Conservation (phyloP, 2,797 vertebrate species). For the Acrossocheilus wenchowensis region DNA sequence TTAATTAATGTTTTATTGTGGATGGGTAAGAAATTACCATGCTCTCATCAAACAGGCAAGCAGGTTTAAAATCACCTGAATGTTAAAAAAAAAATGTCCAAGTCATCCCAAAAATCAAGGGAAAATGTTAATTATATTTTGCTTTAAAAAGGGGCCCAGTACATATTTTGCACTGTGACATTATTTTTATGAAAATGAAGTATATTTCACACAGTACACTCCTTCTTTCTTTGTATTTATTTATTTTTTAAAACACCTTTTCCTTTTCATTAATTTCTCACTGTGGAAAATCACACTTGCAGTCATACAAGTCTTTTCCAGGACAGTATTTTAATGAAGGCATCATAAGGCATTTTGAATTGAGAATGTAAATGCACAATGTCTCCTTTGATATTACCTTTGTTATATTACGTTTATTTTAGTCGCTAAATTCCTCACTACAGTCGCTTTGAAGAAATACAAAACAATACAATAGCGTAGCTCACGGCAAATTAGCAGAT, state of each 20-base stretch:
- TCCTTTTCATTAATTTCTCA: not conserved
- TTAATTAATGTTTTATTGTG: slow-evolving; percentile 79
- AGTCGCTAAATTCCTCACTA: not conserved
- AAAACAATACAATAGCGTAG: slow-evolving; percentile 27
- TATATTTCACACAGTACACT: not conserved
- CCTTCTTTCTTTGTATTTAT: not conserved
- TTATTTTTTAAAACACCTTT: not conserved
- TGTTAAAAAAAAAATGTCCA: not conserved
- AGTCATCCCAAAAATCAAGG: not conserved
- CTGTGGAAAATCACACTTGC: not conserved
- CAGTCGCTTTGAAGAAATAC: slow-evolving; percentile 33
- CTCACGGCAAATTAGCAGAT: slow-evolving; percentile 53
- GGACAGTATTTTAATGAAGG: slow-evolving; percentile 2
- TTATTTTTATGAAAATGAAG: not conserved
- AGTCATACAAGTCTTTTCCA: not conserved
- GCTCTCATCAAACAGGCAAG: slow-evolving; percentile 62
- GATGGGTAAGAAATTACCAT: slow-evolving; percentile 72
- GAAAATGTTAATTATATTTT: not conserved
- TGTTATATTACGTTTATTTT: slow-evolving; percentile 9
- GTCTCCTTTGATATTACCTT: slow-evolving; percentile 7
- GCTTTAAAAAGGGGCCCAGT: not conserved
- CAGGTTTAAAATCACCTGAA: slow-evolving; percentile 62
- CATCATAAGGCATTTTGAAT: slow-evolving; percentile 5
- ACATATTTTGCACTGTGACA: too few species aligned
- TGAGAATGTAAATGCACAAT: not conserved